A percentile compares a stretch with the other conserved stretches of the same genome.
Conservation (phyloP, 2,113 vertebrate species). For the Ptilorrhoa leucosticta region DNA sequence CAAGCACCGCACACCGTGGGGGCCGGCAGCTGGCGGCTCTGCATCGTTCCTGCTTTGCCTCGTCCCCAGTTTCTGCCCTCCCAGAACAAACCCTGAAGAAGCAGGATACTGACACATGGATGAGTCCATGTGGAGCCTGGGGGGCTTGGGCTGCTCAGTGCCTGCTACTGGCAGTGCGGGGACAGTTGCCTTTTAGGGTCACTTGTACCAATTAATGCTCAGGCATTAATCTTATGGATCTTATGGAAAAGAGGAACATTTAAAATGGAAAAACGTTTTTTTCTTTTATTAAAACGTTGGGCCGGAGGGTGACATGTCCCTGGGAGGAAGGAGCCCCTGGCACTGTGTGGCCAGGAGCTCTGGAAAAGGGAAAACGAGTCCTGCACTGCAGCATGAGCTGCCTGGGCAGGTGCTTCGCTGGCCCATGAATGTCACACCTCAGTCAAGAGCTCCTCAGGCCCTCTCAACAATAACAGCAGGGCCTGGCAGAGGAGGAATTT, state of each 20-base stretch:
- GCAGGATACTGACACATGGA: neutral
- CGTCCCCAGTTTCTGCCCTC: neutral
- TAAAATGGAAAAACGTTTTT: neutral
- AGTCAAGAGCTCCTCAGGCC: neutral
- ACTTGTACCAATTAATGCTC: neutral
- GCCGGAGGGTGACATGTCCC: neutral
- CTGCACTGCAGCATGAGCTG: accelerated
- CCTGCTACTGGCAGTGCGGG: accelerated
- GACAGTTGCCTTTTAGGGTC: neutral
- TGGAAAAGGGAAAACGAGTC: accelerated
- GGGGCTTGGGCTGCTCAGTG: neutral
- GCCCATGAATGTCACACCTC: neutral
- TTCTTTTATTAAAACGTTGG: neutral
- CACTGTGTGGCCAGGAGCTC: accelerated
- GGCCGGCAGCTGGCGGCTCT: accelerated
- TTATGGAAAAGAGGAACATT: neutral
- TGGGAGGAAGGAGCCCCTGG: neutral
- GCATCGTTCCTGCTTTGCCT: neutral
- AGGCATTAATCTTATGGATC: neutral
- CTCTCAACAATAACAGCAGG: neutral
- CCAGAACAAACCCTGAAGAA: neutral
- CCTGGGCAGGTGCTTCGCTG: neutral
- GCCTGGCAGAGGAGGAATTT: neutral
- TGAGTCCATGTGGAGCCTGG: accelerated
- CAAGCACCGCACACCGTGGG: accelerated